Base-by-base conservation (phyloP, 1,140 invertebrate genomes). In the Cryptotermes secundus region DNA sequence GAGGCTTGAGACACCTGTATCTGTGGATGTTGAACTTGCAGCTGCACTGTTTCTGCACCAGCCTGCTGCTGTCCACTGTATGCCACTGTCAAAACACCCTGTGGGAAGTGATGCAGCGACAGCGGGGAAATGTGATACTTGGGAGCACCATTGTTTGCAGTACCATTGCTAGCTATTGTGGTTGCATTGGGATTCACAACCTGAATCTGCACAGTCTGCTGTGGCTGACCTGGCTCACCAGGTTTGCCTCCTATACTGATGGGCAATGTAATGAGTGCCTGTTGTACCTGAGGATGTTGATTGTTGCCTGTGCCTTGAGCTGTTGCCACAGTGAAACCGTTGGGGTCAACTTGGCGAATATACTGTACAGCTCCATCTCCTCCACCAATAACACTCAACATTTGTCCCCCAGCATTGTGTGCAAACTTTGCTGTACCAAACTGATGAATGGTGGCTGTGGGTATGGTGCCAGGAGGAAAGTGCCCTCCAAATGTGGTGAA, bases 141-240 rank as follows among this genome's bases (percentile, higher is more conserved):
- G 0, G 93, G 93, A 84, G 94, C 42, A 35, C 79, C 72, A 59
- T 84, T 84, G 36, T 82, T 82, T 31, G 84, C 81, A 59, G 82
- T 59, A 35, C 82, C 82, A 80, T 83, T 85, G 92, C 81, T 92
- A 91, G 4, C 89, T 87, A 80, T 87, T 91, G 88, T 89, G 91
- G 87, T 89, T 92, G 83, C 88, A 82, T 91, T 93, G 3, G 93
- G 93, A 87, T 91, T 93, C 14, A 94, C 90, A 72, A 96, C 94
- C 88, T 95, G 94, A 80, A 96, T 95, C 88, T 96, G 95, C 26
- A 96, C 93, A 16, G 94, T 95, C 86, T 94, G 94, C 87, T 95
- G 94, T 34, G 94, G 93, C 81, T 91, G 89, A 82, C 90, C 80
- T 31, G 83, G 49, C 45, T 85, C 91, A 89, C 93, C 95, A 87